Evolutionary conservation across 2,888 invertebrate species (phyloP).

Genomic region (Drosophila acutilabella): DNA sequence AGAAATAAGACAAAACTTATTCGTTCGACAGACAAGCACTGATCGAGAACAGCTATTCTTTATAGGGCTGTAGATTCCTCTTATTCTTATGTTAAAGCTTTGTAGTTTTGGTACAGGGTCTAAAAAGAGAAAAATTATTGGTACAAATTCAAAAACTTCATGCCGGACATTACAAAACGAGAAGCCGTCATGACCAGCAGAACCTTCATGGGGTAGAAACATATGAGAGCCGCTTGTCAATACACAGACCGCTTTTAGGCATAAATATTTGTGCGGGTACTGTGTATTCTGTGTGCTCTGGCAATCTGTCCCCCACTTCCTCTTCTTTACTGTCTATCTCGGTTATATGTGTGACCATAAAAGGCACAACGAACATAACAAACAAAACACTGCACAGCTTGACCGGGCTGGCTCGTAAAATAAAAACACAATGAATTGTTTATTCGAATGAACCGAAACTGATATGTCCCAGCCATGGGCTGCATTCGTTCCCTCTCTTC

Average conservation of each 20-base stretch:
- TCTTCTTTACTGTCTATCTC: neutral
- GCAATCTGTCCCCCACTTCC: neutral
- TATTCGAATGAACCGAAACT: conserved; percentile 43
- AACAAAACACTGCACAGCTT: conserved; percentile 20
- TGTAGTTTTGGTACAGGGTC: neutral
- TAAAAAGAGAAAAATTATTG: neutral
- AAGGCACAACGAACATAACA: conserved; percentile 38
- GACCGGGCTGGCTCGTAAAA: conserved; percentile 50
- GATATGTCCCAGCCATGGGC: conserved; percentile 31
- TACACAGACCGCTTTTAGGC: conserved; percentile 68
- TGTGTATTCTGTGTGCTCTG: conserved; percentile 25
- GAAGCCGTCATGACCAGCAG: conserved; percentile 8
- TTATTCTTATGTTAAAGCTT: too few relatives aligned
- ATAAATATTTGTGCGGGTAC: conserved; percentile 66
- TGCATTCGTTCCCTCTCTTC: neutral
- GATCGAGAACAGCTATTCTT: too few relatives aligned
- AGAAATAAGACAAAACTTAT: too few relatives aligned
- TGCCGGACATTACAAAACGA: neutral
- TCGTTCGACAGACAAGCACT: too few relatives aligned
- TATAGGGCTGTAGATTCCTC: too few relatives aligned
- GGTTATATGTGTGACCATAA: conserved; percentile 45
- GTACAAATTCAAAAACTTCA: conserved; percentile 29
- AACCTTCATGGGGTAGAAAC: neutral
- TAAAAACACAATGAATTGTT: conserved; percentile 60
- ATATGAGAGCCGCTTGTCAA: conserved; percentile 20